A percentile compares a stretch with the other conserved stretches of the same genome.
Evolutionary conservation across 1,140 invertebrate genomes (phyloP).

Genomic region (Periplaneta americana): DNA sequence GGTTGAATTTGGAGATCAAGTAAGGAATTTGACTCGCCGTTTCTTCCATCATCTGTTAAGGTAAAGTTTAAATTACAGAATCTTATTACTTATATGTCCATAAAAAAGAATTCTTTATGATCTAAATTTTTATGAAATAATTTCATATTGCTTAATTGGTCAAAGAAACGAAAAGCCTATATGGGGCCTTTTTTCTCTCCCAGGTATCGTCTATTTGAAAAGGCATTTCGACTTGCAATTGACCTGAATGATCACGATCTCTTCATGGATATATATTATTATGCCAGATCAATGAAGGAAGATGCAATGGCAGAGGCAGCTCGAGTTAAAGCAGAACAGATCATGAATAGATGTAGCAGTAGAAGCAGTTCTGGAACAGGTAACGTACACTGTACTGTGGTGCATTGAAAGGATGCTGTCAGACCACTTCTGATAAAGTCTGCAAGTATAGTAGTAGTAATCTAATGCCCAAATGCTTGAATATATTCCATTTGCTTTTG

Average conservation of each 20-base stretch:
- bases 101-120: too few relatives aligned
- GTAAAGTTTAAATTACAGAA: conserved; percentile 33
- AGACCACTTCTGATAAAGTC: too few relatives aligned
- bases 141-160: not conserved
- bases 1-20: conserved; percentile 64
- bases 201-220: conserved; percentile 75
- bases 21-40: conserved; percentile 64
- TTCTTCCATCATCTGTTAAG: conserved; percentile 75
- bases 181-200: too few relatives aligned
- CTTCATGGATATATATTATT: conserved; percentile 79
- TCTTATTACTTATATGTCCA: too few relatives aligned
- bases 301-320: conserved; percentile 68
- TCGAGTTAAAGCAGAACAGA: conserved; percentile 62
- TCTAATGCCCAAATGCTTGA: too few relatives aligned
- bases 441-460: too few relatives aligned
- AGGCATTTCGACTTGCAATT: conserved; percentile 79
- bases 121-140: not conserved
- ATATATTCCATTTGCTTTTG: too few relatives aligned
- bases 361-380: conserved; percentile 41
- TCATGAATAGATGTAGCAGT: conserved; percentile 49
- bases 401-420: too few relatives aligned
- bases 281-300: conserved; percentile 61
- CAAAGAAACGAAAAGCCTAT: not conserved
- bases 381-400: too few relatives aligned
- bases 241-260: conserved; percentile 77